phyloP scores from a whole-genome alignment of 2,888 invertebrate species.

The Marronus borbonicus region DNA sequence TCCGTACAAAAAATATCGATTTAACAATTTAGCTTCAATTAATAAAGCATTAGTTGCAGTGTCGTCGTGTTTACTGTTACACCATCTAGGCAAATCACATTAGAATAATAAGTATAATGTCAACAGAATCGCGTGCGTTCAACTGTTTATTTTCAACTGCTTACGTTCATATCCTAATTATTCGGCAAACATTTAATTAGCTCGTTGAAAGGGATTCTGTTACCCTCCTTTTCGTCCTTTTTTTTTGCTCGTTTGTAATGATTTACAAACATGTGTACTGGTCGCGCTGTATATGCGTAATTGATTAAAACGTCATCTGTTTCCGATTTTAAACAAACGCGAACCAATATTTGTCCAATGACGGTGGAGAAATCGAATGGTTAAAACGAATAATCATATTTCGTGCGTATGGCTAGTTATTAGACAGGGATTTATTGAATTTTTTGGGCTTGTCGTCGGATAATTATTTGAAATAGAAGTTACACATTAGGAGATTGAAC shows the following conservation, averaged over 20 bases:
- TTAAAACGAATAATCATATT: too few species aligned
- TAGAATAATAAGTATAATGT: not conserved
- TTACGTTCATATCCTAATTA: not conserved
- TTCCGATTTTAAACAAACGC: too few species aligned
- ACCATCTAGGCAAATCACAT: not conserved
- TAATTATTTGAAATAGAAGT: too few species aligned
- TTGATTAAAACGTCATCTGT: conserved; percentile 7
- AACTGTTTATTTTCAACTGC: conserved; percentile 9
- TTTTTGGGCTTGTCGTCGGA: too few species aligned
- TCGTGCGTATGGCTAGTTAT: too few species aligned
- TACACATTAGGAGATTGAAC: too few species aligned
- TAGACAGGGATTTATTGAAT: too few species aligned
- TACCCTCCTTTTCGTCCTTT: not conserved
- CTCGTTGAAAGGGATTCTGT: not conserved
- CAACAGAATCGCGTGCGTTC: conserved; percentile 1
- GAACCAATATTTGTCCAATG: too few species aligned
- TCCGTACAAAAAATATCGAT: not conserved
- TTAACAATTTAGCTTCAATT: conserved; percentile 6
- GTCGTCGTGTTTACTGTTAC: not conserved
- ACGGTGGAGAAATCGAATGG: too few species aligned
- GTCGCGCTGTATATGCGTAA: not conserved
- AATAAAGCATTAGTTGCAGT: not conserved
- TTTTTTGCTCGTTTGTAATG: not conserved
- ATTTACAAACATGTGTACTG: not conserved
- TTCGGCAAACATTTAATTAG: conserved; percentile 18